A percentile compares a stretch with the other conserved stretches of the same genome.
Evolutionary conservation across 64 coral and sea anemone species (phyloP).

Genomic region (Cladopsammia gracilis): DNA sequence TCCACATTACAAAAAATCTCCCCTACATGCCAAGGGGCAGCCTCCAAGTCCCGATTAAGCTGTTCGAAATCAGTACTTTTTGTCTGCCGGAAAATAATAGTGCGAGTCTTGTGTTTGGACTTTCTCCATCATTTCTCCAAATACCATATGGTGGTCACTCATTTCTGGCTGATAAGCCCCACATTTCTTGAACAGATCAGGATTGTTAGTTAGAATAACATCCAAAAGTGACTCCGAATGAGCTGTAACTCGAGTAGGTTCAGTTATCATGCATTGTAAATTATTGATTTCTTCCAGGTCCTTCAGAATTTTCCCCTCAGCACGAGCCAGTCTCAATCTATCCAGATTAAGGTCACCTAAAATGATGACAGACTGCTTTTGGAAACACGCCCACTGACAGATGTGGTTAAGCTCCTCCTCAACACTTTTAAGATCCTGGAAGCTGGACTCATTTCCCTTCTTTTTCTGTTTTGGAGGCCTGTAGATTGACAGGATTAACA

Average conservation of each 20-base stretch:
- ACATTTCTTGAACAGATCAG: conserved; percentile 64
- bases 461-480: conserved; percentile 20
- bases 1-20: conserved; percentile 11
- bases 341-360: conserved; percentile 56
- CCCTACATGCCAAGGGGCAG: conserved; percentile 60
- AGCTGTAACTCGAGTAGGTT: conserved; percentile 39
- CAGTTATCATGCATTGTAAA: conserved; percentile 45
- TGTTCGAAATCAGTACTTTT: conserved; percentile 64
- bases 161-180: conserved; percentile 58
- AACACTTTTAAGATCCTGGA: background rate
- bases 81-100: conserved; percentile 38
- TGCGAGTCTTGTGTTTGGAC: conserved; percentile 51
- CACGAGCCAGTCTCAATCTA: conserved; percentile 10
- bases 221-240: conserved; percentile 26
- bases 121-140: conserved; percentile 67
- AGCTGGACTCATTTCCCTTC: background rate
- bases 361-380: conserved; percentile 5
- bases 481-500: conserved; percentile 47
- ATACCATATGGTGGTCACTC: conserved; percentile 67
- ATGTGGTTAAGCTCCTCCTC: conserved; percentile 38
- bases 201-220: conserved; percentile 44
- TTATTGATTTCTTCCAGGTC: conserved; percentile 53
- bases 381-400: background rate
- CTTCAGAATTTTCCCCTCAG: conserved; percentile 44
- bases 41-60: conserved; percentile 39